Conservation (phyloP, 2,797 vertebrate species). For the Leptatherina wallacei region DNA sequence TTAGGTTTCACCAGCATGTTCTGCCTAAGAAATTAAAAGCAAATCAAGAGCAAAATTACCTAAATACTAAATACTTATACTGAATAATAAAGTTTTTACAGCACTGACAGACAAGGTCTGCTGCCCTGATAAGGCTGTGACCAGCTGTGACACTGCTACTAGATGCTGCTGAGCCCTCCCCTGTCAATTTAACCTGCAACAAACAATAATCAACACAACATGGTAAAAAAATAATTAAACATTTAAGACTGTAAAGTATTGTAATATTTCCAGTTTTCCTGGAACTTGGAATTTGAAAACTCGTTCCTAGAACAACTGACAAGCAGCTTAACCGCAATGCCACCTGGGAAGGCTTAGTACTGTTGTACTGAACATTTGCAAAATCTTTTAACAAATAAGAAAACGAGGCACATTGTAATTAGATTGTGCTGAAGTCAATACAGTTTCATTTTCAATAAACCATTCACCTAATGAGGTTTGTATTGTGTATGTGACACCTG, state of each 20-base stretch:
- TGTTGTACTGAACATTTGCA: too few relatives aligned
- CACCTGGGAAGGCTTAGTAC: too few relatives aligned
- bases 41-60: neutral
- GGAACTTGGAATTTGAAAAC: too few relatives aligned
- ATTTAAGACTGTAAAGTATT: too few relatives aligned
- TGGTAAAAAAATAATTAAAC: neutral
- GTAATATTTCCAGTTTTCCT: neutral
- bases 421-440: neutral
- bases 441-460: too few relatives aligned
- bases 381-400: neutral
- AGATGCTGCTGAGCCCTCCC: neutral
- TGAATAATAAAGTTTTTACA: neutral
- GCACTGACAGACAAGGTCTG: too few relatives aligned
- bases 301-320: neutral
- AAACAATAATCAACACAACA: neutral
- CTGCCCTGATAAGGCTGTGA: neutral
- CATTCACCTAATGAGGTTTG: too few relatives aligned
- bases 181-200: neutral
- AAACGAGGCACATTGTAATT: neutral
- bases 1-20: neutral
- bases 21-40: neutral
- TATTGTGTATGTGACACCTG: neutral
- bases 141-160: too few relatives aligned
- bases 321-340: too few relatives aligned
- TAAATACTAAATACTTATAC: too few relatives aligned